phyloP scores from a whole-genome alignment of 2,888 invertebrate genomes.

The Microplitis deprimator region DNA sequence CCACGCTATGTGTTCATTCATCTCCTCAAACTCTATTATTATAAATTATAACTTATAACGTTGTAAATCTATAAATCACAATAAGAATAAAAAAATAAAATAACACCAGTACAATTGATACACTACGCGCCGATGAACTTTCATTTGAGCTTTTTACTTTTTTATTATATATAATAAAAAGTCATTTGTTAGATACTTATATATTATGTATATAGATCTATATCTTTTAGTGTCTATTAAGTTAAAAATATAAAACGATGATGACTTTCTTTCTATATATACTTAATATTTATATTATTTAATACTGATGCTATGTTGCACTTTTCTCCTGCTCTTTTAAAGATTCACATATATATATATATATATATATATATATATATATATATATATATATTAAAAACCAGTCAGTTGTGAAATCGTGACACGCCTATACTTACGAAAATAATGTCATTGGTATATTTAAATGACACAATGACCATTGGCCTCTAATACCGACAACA shows the following conservation, averaged over 20 bases:
- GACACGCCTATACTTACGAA: no score
- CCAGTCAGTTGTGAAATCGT: no score
- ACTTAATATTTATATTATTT: no score
- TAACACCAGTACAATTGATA: conserved; percentile 19
- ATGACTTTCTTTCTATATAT: no score
- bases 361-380: background rate
- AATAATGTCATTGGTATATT: no score
- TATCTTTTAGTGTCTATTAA: no score
- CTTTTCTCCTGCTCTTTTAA: no score
- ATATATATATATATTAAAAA: background rate
- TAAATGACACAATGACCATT: no score
- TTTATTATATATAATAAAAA: background rate
- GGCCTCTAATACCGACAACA: no score
- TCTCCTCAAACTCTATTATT: background rate
- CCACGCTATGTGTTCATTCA: conserved; percentile 16
- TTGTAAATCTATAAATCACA: conserved; percentile 10
- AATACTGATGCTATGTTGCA: no score
- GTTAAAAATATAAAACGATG: no score
- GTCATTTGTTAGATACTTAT: background rate
- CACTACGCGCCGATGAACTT: background rate
- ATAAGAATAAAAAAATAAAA: conserved; percentile 20
- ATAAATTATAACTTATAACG: conserved; percentile 9
- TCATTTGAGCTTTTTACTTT: background rate
- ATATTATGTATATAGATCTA: no score
- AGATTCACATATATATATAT: background rate